A percentile compares a stretch with the other conserved stretches of the same genome.
These are phyloP conservation scores for Dichetophora obliterata DNA, from an alignment of 2,888 invertebrate genomes.

Conservation along the genomic window DNA sequence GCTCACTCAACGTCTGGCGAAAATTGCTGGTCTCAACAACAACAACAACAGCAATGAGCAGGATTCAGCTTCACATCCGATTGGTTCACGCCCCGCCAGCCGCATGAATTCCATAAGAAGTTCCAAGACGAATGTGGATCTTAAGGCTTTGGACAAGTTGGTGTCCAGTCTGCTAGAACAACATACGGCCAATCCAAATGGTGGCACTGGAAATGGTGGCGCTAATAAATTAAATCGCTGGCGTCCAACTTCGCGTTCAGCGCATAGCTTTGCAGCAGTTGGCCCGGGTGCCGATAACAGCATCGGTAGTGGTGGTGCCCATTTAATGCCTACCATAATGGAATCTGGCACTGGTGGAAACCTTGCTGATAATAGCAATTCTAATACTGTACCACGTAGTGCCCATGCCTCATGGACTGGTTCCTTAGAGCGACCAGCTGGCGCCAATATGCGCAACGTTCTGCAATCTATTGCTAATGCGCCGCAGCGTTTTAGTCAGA, in stretches of 20 bases:
- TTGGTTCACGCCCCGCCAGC: conserved; percentile 53
- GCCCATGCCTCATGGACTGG: conserved; percentile 56
- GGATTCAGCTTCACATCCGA: conserved; percentile 47
- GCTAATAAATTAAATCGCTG: conserved; percentile 66
- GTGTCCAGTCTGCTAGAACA: conserved; percentile 75
- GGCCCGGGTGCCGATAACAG: conserved; percentile 45
- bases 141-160: conserved; percentile 76
- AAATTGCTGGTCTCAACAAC: conserved; percentile 62
- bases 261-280: conserved; percentile 57
- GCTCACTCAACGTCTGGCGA: conserved; percentile 66
- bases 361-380: background rate
- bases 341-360: conserved; percentile 44
- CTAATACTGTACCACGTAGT: conserved; percentile 40
- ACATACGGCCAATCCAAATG: conserved; percentile 50
- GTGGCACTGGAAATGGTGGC: background rate
- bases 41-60: conserved; percentile 9
- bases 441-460: conserved; percentile 61
- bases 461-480: conserved; percentile 61
- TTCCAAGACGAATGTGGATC: conserved; percentile 72
- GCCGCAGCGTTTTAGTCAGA: conserved; percentile 57
- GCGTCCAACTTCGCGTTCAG: conserved; percentile 68
- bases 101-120: conserved; percentile 64
- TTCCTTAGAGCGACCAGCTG: conserved; percentile 59
- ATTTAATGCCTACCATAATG: conserved; percentile 51
- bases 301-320: conserved; percentile 45